Base-by-base conservation (phyloP, 37 sponge, comb jelly and placozoan species). In the Ephydatia muelleri region DNA sequence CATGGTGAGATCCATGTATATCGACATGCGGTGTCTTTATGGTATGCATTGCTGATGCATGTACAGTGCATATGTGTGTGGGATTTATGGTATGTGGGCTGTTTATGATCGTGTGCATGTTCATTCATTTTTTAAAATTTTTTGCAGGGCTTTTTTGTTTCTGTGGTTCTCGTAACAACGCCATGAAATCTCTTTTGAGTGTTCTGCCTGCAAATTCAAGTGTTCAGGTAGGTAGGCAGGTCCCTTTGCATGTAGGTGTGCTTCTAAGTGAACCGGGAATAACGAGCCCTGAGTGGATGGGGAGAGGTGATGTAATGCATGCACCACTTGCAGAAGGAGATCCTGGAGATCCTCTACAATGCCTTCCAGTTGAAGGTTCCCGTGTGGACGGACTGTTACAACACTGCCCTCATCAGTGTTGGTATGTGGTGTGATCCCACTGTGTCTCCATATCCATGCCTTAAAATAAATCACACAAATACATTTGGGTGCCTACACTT, bases 321-420 rank as follows among this genome's bases (percentile, higher is more conserved):
- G 16, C 6, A 21, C 19, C 31, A 25, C 26, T 19, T 65, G 16
- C 82, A 92, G 94, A 86, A 75, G 25, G 91, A 87, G 68, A 85
- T 93, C 1, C 77, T 95, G 77, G 94, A 93, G 16, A 34, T 95
- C 72, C 39, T 95, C 33, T 95, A 85, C 68, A 36, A 26, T 47
- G 88, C 90, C 39, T 95, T 93, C 70, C 92, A 93, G 49, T 37
- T 95, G 82, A 95, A 87, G 77, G 83, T 87, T 27, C 96, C 96
- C 22, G 80, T 86, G 38, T 93, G 94, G 96, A 95, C 96, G 19
- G 82, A 86, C 29, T 37, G 40, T 23, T 93, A 65, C 69, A 48
- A 37, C 28, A 76, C 75, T 43, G 96, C 91, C 5, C 64, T 95
- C n/a, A 49, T 71, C n/a, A 95, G 94, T 77, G 80, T 91, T 30